Base-by-base conservation (phyloP, 2,797 vertebrate species). In the Vireo griseus region DNA sequence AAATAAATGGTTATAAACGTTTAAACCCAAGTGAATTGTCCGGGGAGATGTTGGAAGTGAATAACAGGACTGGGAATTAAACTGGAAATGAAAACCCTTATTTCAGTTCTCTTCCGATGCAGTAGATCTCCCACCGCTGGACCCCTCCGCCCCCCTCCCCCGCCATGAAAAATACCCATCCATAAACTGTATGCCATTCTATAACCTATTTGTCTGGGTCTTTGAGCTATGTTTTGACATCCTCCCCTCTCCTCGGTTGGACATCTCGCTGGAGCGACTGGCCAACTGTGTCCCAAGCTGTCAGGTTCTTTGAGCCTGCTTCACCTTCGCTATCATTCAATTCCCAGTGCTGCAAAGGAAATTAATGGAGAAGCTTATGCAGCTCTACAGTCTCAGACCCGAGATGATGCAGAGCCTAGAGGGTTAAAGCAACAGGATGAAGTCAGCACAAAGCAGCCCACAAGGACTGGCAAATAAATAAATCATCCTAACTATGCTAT, bases 401-500 rank as follows among this genome's bases (percentile, higher is more conserved):
- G 42, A 72, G 74, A 11, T 55, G 74, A 14, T 48, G 63, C 89
- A 16, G 92, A 90, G 76, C 73, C 82, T 45, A 63, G 25, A 88
- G 90, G 74, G 95, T 95, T 96, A 95, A 94, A 88, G 85, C 83
- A 92, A 89, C 74, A 76, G 88, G 83, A 91, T 86, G 92, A 95
- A 96, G 87, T 96, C 92, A 94, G 79, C 88, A 81, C 68, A 92
- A 95, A 95, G 65, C 71, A 96, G 81, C 80, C 50, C 54, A 50
- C 47, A 66, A 83, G 87, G 72, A 59, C 84, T 82, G 82, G 75
- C 81, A 88, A 91, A 97, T 93, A 96, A 96, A 97, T 92, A 96
- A 95, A 92, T 95, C 84, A 75, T 83, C 66, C 91, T 86, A 58
- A 92, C 86, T 76, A 69, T 31, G 20, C 89, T 85, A 59, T 94